Evolutionary conservation across 2,888 invertebrate genomes (phyloP).

Genomic region (Lathronympha strigana): DNA sequence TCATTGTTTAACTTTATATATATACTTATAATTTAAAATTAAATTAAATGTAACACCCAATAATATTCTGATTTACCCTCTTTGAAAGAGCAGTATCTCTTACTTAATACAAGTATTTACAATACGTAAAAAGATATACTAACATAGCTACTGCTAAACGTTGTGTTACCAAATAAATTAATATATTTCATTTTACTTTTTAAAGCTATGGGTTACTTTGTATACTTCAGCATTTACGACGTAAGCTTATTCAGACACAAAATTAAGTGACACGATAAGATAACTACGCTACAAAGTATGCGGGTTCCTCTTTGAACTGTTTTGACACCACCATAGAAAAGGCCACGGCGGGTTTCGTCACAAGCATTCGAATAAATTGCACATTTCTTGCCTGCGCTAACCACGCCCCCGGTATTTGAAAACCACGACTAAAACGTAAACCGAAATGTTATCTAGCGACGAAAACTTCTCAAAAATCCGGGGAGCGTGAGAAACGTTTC

Average conservation of each 20-base stretch:
- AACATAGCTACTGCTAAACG: too few species aligned
- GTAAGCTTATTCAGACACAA: background rate
- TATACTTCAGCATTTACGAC: too few species aligned
- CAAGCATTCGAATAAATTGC: conserved; percentile 22
- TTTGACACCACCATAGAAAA: conserved; percentile 19
- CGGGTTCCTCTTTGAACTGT: conserved; percentile 14
- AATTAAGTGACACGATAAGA: conserved; percentile 11
- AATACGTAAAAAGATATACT: too few species aligned
- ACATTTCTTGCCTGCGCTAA: conserved; percentile 1
- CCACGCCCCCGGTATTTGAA: conserved; percentile 25
- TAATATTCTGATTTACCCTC: too few species aligned
- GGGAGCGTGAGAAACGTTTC: conserved; percentile 65
- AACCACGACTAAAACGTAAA: conserved; percentile 31
- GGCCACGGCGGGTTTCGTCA: conserved; percentile 6
- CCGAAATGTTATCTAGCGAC: conserved; percentile 39
- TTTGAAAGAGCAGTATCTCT: too few species aligned
- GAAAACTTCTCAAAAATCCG: conserved; percentile 31
- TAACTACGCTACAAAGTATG: conserved; percentile 1
- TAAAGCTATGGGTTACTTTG: too few species aligned
- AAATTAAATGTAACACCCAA: too few species aligned
- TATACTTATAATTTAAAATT: too few species aligned
- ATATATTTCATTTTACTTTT: too few species aligned
- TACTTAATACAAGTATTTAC: too few species aligned
- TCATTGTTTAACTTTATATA: too few species aligned
- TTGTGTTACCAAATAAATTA: too few species aligned